phyloP scores from a whole-genome alignment of 2,113 vertebrate genomes.

The Fregetta grallaria region DNA sequence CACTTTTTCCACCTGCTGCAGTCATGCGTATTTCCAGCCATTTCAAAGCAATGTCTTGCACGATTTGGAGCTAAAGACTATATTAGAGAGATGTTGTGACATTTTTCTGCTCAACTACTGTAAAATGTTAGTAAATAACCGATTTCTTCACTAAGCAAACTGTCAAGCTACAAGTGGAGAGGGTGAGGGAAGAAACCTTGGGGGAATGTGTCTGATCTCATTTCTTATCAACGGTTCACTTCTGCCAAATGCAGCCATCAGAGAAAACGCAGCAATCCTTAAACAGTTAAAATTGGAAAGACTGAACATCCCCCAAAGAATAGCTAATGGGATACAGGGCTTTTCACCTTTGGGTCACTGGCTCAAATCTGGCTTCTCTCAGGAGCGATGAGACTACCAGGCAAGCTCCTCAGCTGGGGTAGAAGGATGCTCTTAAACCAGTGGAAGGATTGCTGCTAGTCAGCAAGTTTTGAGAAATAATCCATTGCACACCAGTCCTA shows the following conservation, averaged over 20 bases:
- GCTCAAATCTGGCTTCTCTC: conserved; percentile 10
- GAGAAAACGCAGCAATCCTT: not conserved
- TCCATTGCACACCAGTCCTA: not conserved
- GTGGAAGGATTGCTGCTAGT: not conserved
- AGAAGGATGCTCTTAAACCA: not conserved
- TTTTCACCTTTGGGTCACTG: not conserved
- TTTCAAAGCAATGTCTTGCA: not conserved
- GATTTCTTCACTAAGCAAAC: not conserved
- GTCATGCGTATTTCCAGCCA: not conserved
- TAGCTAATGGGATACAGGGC: not conserved
- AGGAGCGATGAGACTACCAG: not conserved
- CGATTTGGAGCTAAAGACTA: not conserved
- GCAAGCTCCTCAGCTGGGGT: not conserved
- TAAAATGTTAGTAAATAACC: not conserved
- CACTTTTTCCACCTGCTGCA: not conserved
- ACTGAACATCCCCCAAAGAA: not conserved
- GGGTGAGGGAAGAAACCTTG: not conserved
- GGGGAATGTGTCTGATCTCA: not conserved
- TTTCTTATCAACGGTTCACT: not conserved
- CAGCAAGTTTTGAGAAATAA: not conserved
- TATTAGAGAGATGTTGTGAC: not conserved
- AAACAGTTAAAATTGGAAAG: not conserved
- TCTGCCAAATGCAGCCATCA: not conserved
- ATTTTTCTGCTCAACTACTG: not conserved
- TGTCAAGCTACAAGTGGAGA: not conserved